phyloP scores from a whole-genome alignment of 2,888 invertebrate species.

The Apotomis betuletana region DNA sequence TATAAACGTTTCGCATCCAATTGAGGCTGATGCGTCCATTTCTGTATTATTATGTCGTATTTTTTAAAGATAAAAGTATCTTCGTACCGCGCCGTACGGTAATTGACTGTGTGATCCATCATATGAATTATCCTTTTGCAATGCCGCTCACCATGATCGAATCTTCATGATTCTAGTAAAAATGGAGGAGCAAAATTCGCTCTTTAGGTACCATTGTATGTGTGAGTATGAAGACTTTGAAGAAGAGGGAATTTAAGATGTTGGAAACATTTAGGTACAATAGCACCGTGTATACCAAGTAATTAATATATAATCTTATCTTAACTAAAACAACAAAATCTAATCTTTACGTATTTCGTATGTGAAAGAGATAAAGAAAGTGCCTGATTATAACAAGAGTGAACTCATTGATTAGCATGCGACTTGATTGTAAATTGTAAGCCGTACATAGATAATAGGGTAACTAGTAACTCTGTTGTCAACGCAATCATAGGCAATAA shows the following conservation, averaged over 20 bases:
- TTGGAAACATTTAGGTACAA: too few relatives aligned
- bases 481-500: background rate
- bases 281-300: too few relatives aligned
- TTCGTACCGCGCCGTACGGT: conserved; percentile 10
- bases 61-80: conserved; percentile 25
- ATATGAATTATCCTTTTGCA: conserved; percentile 15
- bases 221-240: too few relatives aligned
- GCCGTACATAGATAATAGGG: too few relatives aligned
- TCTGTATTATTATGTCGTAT: conserved; percentile 34
- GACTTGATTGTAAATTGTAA: background rate
- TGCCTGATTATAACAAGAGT: background rate
- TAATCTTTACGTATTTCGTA: conserved; percentile 12
- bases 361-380: background rate
- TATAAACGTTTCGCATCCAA: conserved; percentile 55
- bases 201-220: background rate
- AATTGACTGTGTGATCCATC: conserved; percentile 31
- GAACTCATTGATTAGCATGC: conserved; percentile 10
- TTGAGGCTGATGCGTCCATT: conserved; percentile 38
- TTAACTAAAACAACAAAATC: conserved; percentile 2
- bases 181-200: background rate
- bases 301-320: background rate
- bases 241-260: too few relatives aligned
- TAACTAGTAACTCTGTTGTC: too few relatives aligned
- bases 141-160: background rate
- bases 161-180: conserved; percentile 8